Percentiles rank a stretch among this genome's conserved stretches.
Evolutionary conservation across 2,888 invertebrate genomes (phyloP).

Genomic region (Altica lythri): DNA sequence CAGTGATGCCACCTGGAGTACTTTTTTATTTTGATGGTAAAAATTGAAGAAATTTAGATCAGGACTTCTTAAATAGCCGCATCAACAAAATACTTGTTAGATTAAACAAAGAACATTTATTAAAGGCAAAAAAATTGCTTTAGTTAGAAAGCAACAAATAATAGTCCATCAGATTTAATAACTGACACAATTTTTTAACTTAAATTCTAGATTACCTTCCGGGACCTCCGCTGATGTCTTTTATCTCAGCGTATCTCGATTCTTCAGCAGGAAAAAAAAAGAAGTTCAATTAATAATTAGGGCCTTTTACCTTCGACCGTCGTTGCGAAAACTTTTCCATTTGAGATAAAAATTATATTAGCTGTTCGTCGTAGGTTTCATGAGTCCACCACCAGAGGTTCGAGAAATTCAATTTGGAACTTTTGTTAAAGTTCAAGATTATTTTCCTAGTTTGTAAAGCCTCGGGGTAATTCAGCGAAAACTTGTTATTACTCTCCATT

Average conservation of each 20-base stretch:
- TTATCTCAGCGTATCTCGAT: slow-evolving; percentile 1
- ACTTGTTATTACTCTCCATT: slow-evolving; percentile 20
- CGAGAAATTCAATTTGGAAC: slow-evolving; percentile 29
- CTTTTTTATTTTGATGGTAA: too few relatives aligned
- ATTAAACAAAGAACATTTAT: too few relatives aligned
- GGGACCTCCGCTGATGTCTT: not conserved
- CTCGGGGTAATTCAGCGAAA: slow-evolving; percentile 13
- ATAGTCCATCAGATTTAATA: too few relatives aligned
- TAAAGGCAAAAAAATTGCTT: too few relatives aligned
- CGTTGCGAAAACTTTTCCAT: slow-evolving; percentile 33
- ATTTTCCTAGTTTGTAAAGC: slow-evolving; percentile 20
- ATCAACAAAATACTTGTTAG: too few relatives aligned
- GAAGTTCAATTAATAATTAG: slow-evolving; percentile 35
- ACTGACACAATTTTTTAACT: too few relatives aligned
- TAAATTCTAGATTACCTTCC: not conserved
- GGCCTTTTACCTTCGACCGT: slow-evolving; percentile 27
- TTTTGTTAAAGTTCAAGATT: slow-evolving; percentile 29
- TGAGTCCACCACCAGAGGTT: slow-evolving; percentile 25
- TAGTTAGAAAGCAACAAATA: too few relatives aligned
- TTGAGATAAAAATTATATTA: slow-evolving; percentile 37
- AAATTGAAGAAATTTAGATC: too few relatives aligned
- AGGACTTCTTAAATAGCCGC: too few relatives aligned
- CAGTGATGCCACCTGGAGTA: too few relatives aligned
- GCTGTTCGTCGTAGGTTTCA: slow-evolving; percentile 31
- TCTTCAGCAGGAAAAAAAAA: slow-evolving; percentile 14